Evolutionary conservation across 2,888 invertebrate species (phyloP).

Genomic region (Cerastis leucographa): DNA sequence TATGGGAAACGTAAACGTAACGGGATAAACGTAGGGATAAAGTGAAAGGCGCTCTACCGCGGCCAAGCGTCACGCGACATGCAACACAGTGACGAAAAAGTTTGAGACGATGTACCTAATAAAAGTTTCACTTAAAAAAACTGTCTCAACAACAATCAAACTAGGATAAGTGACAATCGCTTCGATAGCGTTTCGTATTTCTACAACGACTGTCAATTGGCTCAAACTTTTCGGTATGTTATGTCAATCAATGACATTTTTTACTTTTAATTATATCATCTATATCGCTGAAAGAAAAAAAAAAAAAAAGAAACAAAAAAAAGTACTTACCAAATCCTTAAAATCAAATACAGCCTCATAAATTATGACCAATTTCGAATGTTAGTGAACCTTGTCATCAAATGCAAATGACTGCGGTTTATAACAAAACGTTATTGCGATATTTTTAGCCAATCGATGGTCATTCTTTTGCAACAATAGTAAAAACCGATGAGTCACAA

Average conservation of each 20-base stretch:
- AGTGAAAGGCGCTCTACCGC: too few relatives aligned
- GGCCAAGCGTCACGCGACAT: too few relatives aligned
- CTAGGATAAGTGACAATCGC: not conserved
- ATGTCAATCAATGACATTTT: not conserved
- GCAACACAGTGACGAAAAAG: too few relatives aligned
- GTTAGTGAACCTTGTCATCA: constrained; percentile 42
- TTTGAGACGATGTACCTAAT: too few relatives aligned
- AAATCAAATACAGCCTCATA: not conserved
- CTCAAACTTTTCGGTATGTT: not conserved
- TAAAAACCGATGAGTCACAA: constrained; percentile 54
- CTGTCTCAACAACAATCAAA: not conserved
- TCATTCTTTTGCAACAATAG: constrained; percentile 61
- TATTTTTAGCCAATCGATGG: constrained; percentile 53
- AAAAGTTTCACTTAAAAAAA: too few relatives aligned
- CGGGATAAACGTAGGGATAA: too few relatives aligned
- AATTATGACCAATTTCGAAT: constrained; percentile 13
- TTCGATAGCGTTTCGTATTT: not conserved
- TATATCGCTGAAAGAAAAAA: not conserved
- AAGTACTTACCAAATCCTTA: too few relatives aligned
- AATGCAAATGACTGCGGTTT: constrained; percentile 61
- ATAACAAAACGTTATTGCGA: constrained; percentile 34
- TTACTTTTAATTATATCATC: not conserved
- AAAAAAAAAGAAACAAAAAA: too few relatives aligned
- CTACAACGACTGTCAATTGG: too few relatives aligned
- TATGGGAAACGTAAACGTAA: too few relatives aligned